Evolutionary conservation across 2,113 vertebrate genomes (phyloP).

Genomic region (Phaethon lepturus): DNA sequence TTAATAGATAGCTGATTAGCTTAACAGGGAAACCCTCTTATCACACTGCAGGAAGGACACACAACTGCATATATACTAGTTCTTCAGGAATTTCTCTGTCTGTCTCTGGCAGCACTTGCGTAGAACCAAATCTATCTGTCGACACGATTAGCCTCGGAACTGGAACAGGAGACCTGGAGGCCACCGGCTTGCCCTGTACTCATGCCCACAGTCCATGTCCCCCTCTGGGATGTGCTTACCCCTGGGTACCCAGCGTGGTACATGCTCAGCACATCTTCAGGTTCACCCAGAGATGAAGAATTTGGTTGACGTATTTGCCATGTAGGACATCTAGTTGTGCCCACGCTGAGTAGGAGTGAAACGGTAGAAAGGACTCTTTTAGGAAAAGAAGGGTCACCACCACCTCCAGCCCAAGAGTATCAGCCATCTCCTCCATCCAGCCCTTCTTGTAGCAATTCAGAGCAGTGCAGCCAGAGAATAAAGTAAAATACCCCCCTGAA

Average conservation of each 20-base stretch:
- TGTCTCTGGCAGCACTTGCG: accelerated
- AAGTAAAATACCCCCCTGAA: not conserved
- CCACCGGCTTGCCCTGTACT: not conserved
- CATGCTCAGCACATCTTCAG: not conserved
- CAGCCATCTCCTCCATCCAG: not conserved
- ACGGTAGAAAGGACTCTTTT: accelerated
- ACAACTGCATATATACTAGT: accelerated
- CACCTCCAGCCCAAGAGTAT: not conserved
- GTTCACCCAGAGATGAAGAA: not conserved
- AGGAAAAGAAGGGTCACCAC: not conserved
- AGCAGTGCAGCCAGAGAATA: not conserved
- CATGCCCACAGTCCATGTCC: accelerated
- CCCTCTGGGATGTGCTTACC: accelerated
- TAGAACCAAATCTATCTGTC: not conserved
- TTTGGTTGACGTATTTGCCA: not conserved
- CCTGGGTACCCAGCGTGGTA: accelerated
- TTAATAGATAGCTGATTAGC: slow-evolving; percentile 17
- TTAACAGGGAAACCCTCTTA: not conserved
- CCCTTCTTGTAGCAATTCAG: not conserved
- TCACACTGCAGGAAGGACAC: not conserved
- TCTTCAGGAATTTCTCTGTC: not conserved
- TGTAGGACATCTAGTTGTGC: accelerated
- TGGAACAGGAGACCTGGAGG: not conserved
- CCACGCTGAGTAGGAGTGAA: accelerated
- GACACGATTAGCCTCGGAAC: not conserved